Evolutionary conservation across 2,113 vertebrate genomes (phyloP).

Genomic region (Recurvirostra avosetta): DNA sequence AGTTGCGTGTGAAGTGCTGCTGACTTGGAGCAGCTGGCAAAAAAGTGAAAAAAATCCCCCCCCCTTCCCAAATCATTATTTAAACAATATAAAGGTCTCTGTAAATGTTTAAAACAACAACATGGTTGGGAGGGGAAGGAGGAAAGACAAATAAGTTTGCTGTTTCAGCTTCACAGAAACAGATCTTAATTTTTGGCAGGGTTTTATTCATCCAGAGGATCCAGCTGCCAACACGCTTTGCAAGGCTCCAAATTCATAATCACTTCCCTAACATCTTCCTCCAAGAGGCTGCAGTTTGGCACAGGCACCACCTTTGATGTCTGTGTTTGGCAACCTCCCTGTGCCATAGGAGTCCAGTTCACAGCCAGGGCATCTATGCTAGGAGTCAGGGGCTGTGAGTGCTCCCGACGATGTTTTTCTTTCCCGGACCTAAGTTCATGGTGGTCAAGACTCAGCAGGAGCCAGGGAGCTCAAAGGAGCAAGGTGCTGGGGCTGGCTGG

Average conservation of each 20-base stretch:
- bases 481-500: background rate
- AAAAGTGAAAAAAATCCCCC: background rate
- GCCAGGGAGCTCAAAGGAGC: background rate
- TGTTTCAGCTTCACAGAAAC: constrained; percentile 46
- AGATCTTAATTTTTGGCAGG: constrained; percentile 50
- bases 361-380: background rate
- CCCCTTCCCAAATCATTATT: background rate
- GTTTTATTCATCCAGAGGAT: constrained; percentile 9
- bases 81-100: constrained; percentile 56
- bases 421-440: background rate
- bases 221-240: background rate
- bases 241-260: constrained; percentile 31
- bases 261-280: background rate
- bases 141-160: constrained; percentile 63
- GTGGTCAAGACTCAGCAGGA: background rate
- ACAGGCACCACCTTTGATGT: background rate
- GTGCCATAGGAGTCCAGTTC: background rate
- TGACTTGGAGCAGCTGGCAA: constrained; percentile 34
- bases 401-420: background rate
- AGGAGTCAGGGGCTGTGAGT: background rate
- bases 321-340: background rate
- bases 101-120: constrained; percentile 64
- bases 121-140: constrained; percentile 48
- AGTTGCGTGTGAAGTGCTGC: background rate
- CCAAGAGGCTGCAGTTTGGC: constrained; percentile 44